These are phyloP conservation scores for Buathra laborator DNA, from an alignment of 2,888 invertebrate genomes.

Conservation along the genomic window DNA sequence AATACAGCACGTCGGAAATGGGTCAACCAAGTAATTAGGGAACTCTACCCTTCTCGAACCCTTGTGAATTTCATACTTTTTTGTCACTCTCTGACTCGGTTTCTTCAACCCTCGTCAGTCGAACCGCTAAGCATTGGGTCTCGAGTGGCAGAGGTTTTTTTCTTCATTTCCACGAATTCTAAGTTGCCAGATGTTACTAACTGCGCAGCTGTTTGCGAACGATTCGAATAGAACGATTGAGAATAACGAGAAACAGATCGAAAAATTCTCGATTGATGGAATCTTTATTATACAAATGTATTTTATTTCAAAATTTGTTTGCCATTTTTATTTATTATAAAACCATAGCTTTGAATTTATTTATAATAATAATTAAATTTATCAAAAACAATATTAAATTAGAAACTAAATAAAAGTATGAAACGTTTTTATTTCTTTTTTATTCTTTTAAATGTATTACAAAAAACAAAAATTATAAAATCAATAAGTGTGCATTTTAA, in stretches of 20 bases:
- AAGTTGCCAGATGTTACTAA: neutral
- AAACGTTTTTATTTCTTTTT: too few relatives aligned
- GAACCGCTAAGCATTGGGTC: neutral
- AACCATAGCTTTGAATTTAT: too few relatives aligned
- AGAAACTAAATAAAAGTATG: too few relatives aligned
- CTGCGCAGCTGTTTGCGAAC: constrained; percentile 1
- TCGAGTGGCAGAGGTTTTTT: neutral
- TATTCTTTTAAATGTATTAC: too few relatives aligned
- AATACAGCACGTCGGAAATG: constrained; percentile 5
- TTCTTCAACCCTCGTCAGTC: constrained; percentile 8
- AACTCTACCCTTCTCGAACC: neutral
- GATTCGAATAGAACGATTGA: neutral
- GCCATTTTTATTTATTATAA: too few relatives aligned
- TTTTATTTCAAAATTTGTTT: too few relatives aligned
- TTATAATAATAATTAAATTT: too few relatives aligned
- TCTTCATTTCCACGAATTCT: constrained; percentile 1
- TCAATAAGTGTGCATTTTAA: too few relatives aligned
- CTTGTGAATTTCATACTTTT: neutral
- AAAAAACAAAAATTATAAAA: too few relatives aligned
- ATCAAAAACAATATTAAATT: too few relatives aligned
- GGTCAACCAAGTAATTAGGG: constrained; percentile 6
- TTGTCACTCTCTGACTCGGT: neutral
- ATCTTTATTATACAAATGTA: neutral
- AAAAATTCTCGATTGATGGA: neutral
- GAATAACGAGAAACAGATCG: neutral